These are phyloP conservation scores for Chaetura pelagica DNA, from an alignment of 2,113 vertebrate genomes.

Conservation along the genomic window DNA sequence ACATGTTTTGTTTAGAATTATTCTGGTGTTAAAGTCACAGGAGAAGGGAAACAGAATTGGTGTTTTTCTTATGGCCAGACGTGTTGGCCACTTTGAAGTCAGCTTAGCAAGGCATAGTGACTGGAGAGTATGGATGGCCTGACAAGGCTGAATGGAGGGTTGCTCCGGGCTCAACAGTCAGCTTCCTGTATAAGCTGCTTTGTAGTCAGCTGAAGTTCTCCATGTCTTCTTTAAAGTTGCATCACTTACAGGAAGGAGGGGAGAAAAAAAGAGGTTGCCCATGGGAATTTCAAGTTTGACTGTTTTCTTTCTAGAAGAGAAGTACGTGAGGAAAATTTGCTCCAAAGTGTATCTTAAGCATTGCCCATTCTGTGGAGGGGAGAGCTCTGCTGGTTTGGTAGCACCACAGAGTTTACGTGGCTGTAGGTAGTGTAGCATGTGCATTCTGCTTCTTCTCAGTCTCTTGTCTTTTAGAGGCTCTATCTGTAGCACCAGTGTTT, in stretches of 20 bases:
- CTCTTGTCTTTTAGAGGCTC: neutral
- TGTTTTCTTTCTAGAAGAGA: neutral
- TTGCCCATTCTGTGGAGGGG: neutral
- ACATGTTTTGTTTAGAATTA: conserved; percentile 6
- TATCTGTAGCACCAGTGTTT: neutral
- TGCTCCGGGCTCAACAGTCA: neutral
- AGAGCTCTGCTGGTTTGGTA: neutral
- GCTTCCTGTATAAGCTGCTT: neutral
- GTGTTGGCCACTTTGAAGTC: neutral
- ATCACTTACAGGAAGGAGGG: neutral
- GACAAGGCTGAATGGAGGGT: neutral
- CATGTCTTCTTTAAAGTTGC: neutral
- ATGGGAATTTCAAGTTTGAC: neutral
- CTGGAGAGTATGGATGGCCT: neutral
- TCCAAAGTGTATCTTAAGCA: neutral
- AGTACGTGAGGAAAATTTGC: neutral
- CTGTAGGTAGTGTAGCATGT: neutral
- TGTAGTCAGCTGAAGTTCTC: neutral
- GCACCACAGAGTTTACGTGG: neutral
- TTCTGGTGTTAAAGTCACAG: neutral
- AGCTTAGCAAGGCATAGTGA: neutral
- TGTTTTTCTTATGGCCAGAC: neutral
- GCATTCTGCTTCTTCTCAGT: neutral
- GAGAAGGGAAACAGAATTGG: neutral
- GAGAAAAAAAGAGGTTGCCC: neutral